Percentiles rank a stretch among this genome's conserved stretches.
These are phyloP conservation scores for Eonycteris spelaea DNA, from an alignment of 2,113 vertebrate genomes.

Conservation along the genomic window DNA sequence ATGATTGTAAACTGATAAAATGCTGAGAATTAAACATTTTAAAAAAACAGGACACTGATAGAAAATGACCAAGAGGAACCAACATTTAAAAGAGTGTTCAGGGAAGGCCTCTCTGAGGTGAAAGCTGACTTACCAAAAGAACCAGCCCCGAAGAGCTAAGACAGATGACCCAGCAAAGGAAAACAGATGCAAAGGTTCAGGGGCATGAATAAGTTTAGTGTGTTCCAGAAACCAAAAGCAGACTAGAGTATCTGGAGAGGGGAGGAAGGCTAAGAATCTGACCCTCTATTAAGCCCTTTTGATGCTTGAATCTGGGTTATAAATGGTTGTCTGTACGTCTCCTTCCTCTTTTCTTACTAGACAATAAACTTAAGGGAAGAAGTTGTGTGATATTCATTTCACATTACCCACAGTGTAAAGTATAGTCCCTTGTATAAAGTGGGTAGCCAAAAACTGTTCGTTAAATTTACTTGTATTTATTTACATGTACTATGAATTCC, in stretches of 20 bases:
- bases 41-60: not conserved
- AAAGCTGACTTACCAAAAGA: not conserved
- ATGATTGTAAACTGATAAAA: not conserved
- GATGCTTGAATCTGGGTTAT: not conserved
- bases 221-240: not conserved
- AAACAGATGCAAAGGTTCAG: not conserved
- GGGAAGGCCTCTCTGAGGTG: not conserved
- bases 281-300: not conserved
- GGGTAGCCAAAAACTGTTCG: not conserved
- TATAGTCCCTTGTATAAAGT: not conserved
- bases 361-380: not conserved
- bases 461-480: not conserved
- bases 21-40: not conserved
- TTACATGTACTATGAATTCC: not conserved
- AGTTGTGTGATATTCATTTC: not conserved
- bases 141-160: not conserved
- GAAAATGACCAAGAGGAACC: not conserved
- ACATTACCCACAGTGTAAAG: not conserved
- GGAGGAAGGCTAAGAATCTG: not conserved
- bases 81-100: not conserved
- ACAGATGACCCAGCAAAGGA: not conserved
- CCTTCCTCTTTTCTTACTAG: not conserved
- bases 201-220: not conserved
- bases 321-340: not conserved
- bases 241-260: not conserved